Base-by-base conservation (phyloP, 2,113 vertebrate genomes). In the Tinamus guttatus region DNA sequence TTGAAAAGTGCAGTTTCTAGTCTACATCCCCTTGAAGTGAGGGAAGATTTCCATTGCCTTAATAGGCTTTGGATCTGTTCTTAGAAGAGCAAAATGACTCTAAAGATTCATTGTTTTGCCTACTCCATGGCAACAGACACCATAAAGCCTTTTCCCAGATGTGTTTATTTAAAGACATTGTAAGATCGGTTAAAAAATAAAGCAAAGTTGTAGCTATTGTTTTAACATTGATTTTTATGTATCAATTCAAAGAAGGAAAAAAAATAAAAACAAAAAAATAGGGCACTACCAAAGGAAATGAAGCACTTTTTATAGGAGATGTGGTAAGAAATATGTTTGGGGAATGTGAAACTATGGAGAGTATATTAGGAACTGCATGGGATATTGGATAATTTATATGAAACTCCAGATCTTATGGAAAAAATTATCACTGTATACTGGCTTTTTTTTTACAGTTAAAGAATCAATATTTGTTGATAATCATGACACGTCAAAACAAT, bases 101-200 rank as follows among this genome's bases (percentile, higher is more conserved):
- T 65, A 65, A 77, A 79, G 88, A 63, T 63, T 81, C 49, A 28
- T 81, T 96, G 93, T 96, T 97, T 93, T 96, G 86, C 84, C 49
- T 87, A 4, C 86, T 90, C 74, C 13, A 40, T 86, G 69, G 93
- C 90, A 96, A 95, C 94, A 11, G 19, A 89, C 90, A 73, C 28
- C 81, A 87, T 78, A 68, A 93, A 86, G 86, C 65, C 93, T 85
- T 92, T 93, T 64, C 94, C 89, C 93, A 89, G 74, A 91, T 77
- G 74, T 87, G 87, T 96, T 94, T 96, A 27, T 86, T 95, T 94
- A 93, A 92, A 93, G 77, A 58, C 52, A 90, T 86, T 87, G 0
- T 74, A 86, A 87, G 60, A 70, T 95, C n/a, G 51, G 38, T 77
- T 93, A 43, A 49, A 78, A 94, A 65, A 24, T 13, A 7, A 81